Base-by-base conservation (phyloP, 1,140 invertebrate genomes). In the Ruditapes philippinarum region DNA sequence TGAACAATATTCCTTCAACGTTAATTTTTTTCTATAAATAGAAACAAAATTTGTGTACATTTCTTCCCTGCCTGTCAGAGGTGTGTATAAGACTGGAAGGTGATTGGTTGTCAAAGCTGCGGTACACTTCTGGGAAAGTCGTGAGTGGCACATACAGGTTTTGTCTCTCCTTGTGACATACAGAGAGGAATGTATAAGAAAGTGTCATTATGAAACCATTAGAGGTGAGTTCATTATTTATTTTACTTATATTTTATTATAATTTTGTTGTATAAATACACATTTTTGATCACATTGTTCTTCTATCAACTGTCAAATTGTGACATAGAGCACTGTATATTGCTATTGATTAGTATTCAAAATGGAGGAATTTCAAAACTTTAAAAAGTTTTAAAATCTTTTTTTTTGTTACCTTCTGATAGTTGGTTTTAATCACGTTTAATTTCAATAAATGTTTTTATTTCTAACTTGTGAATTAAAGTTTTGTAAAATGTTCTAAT, bases 281-380 rank as follows among this genome's bases (percentile, higher is more conserved):
- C 22, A 40, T 65, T 68, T 68, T 19, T 45, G n/a, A 9, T 17
- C 31, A 68, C 25, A 51, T 81, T 25, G 60, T 62, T 51, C n/a
- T n/a, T n/a, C 78, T 36, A 40, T 49, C 22, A 49, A 54, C 9
- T 78, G 74, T 78, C 62, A 65, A 82, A 45, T 38, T 1, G 9
- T 82, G 80, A 62, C 62, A 65, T 65, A 45, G 33, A 68, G 12
- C 36, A 25, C 60, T 36, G n/a, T 11, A 45, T 81, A 65, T 82
- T 25, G 25, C 2, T 49, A 45, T 65, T 82, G 60, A 82, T 82
- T 68, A 82, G 62, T 65, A 82, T 82, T 82, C 80, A 82, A 82
- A 82, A 82, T 82, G 80, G 80, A 40, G 80, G 80, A 65, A 49
- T 82, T 82, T 82, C n/a, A 65, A 82, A 82, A 82, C 80, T 82